Conservation (phyloP, 2,113 vertebrate genomes). For the Origma solitaria region DNA sequence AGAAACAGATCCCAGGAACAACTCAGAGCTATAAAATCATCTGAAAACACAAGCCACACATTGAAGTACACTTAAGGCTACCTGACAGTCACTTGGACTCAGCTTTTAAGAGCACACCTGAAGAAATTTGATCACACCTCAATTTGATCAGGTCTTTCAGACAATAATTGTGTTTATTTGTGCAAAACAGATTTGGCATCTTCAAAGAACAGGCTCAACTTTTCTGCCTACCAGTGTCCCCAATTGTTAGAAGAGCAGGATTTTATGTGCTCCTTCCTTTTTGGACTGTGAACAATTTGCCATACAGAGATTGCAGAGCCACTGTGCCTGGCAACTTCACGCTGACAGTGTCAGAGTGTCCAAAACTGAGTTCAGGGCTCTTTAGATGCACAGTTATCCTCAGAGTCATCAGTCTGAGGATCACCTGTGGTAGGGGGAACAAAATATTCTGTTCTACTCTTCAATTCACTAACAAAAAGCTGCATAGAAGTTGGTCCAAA, state of each 20-base stretch:
- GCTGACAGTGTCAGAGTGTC: background rate
- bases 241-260: background rate
- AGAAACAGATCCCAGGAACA: background rate
- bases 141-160: background rate
- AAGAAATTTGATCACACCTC: background rate
- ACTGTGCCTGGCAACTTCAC: background rate
- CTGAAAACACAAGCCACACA: background rate
- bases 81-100: background rate
- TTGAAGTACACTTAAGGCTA: background rate
- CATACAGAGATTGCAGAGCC: background rate
- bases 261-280: background rate
- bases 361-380: background rate
- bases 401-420: background rate
- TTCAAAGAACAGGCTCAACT: background rate
- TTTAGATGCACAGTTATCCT: background rate
- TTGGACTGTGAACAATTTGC: background rate
- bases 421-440: background rate
- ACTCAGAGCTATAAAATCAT: background rate
- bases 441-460: rapidly evolving
- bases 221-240: background rate
- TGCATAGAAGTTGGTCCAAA: background rate
- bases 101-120: background rate
- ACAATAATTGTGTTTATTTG: background rate
- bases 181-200: background rate
- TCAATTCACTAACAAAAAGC: background rate